Base-by-base conservation (phyloP, 2,113 vertebrate species). In the Dipodomys spectabilis region DNA sequence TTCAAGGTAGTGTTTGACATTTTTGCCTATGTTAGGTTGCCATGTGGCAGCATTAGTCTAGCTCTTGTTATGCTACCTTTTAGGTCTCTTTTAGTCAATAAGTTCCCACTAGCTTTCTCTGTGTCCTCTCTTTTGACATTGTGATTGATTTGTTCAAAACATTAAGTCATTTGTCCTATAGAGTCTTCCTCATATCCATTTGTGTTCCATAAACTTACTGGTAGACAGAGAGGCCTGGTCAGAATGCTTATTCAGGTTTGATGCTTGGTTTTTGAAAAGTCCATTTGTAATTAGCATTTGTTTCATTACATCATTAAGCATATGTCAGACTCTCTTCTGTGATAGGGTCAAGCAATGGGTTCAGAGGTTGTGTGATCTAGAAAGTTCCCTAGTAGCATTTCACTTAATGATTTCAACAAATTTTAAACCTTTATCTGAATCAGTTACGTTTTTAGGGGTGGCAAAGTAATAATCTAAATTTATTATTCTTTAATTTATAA, bases 401-500 rank as follows among this genome's bases (percentile, higher is more conserved):
- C 27, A 74, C 72, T 53, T 93, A 57, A 44, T 73, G 25, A 35
- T 72, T 75, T 87, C 65, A 53, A 69, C 82, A 77, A 60, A n/a
- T n/a, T 89, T 90, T 68, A 62, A 32, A 67, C 79, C 72, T 93
- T 87, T 82, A 23, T 57, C 25, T 80, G 20, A 9, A 39, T 74
- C 7, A 39, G 8, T 12, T 83, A 45, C 9, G 62, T 86, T 88
- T 84, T 92, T 35, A 86, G 19, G 7, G 28, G 32, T 80, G 32
- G 10, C 69, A 68, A 69, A n/a, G 78, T 49, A 45, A 13, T 80
- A 80, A 23, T 92, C 64, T 32, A 65, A 92, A n/a, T 73, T 83
- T 83, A 5, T 89, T 22, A 6, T 75, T 89, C 27, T 12, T 87
- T 13, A 15, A 32, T 94, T 83, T 83, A 69, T 57, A 92, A 82